Base-by-base conservation (phyloP, 2,113 vertebrate species). In the Neopipo cinnamomea region DNA sequence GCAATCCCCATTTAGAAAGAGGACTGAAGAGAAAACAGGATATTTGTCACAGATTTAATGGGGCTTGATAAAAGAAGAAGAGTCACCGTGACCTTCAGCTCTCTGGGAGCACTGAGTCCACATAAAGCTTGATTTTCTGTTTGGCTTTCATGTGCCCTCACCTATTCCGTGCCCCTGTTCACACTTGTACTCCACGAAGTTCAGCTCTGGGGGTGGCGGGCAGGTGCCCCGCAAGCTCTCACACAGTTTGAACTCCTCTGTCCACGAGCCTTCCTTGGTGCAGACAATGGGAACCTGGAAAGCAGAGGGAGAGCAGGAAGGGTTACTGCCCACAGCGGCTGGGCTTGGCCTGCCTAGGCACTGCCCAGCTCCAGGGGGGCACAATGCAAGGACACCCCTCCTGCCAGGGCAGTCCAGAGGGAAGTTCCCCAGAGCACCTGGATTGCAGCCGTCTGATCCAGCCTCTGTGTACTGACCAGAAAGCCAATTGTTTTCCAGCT, bases 141-240 rank as follows among this genome's bases (percentile, higher is more conserved):
- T 79, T 46, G 47, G 30, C 19, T 73, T 50, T 35, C 3, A 0
- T 25, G 23, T 31, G 33, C 41, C 44, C 98, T 98, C 95, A 99
- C 99, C 99, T 27, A 99, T 98, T 72, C 97, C 77, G 2, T 98
- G 97, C 27, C 98, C 99, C 37, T 98, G 96, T 55, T 98, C 98
- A 44, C 99, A 99, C 96, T 97, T 98, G 97, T 99, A 99, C 91
- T 99, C 99, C 77, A 99, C 98, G 1, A 97, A 97, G 89, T 99
- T 98, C 81, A 98, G 87, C 72, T 99, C 97, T 0, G 97, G 80
- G 4, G 98, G 99, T 1, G 97, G 82, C 1, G 96, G 96, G 59
- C 99, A 99, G 11, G 97, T 97, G n/a, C 99, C 99, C 63, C 67
- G 95, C 30, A 99, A 91, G 37, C 88, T 98, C 84, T 98, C 97